Evolutionary conservation across 1,140 invertebrate genomes (phyloP).

Genomic region (Bombus turneri): DNA sequence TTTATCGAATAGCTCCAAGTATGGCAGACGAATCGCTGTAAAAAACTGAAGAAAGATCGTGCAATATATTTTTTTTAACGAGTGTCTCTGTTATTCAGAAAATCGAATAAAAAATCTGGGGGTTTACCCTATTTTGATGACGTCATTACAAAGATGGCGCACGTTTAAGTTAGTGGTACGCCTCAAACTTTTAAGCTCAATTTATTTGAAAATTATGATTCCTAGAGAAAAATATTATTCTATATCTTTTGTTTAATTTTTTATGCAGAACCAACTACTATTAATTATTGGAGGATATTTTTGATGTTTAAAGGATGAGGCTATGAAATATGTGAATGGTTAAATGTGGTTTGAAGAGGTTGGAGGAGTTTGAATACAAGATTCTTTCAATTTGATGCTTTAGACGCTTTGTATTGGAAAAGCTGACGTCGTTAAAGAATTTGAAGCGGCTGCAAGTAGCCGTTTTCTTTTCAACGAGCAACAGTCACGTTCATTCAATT

Average conservation of each 20-base stretch:
- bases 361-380: background rate
- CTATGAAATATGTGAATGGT: background rate
- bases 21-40: background rate
- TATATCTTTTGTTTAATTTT: background rate
- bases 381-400: background rate
- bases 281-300: background rate
- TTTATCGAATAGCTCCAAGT: background rate
- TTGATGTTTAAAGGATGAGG: too few species aligned
- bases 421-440: constrained; percentile 5
- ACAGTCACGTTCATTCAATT: constrained; percentile 29
- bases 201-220: background rate
- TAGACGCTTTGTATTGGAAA: background rate
- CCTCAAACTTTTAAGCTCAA: background rate
- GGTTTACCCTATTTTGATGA: background rate
- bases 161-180: too few species aligned
- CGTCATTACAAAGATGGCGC: background rate
- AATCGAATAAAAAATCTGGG: background rate
- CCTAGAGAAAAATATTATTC: background rate
- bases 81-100: background rate
- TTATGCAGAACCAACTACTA: background rate
- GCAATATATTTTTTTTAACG: background rate
- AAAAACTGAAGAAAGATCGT: background rate
- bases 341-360: background rate
- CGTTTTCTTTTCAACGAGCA: constrained; percentile 11
- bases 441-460: constrained; percentile 1